phyloP scores from a whole-genome alignment of 2,113 vertebrate species.

The Brachyhypopomus occidentalis region DNA sequence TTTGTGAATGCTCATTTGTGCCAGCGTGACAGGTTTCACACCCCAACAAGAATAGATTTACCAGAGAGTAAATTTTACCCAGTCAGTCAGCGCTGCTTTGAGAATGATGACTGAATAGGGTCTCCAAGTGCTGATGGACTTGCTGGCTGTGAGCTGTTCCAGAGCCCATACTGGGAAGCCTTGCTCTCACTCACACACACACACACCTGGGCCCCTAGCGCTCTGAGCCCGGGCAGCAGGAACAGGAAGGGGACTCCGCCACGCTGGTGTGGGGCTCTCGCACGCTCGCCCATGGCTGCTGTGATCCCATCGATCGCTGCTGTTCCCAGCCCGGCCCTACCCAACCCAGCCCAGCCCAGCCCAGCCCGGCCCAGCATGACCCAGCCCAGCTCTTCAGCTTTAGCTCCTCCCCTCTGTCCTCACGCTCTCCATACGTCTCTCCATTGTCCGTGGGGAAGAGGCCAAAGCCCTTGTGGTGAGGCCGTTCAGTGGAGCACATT shows the following conservation, averaged over 20 bases:
- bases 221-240: neutral
- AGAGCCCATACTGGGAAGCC: neutral
- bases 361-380: no score
- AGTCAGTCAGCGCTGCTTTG: neutral
- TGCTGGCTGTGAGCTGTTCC: neutral
- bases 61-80: neutral
- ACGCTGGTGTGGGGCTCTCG: neutral
- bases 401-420: conserved; percentile 1
- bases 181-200: neutral
- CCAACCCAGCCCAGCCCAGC: no score
- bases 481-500: neutral
- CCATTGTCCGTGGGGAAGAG: conserved; percentile 18
- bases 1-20: neutral
- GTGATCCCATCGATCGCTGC: neutral
- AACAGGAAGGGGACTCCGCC: neutral
- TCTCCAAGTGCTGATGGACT: neutral
- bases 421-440: neutral
- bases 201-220: neutral
- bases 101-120: neutral
- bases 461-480: conserved; percentile 25
- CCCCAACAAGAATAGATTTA: neutral
- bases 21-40: neutral
- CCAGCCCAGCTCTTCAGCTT: neutral
- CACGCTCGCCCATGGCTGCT: conserved; percentile 2
- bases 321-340: neutral